Base-by-base conservation (phyloP, 1,140 invertebrate species). In the Ruditapes philippinarum region DNA sequence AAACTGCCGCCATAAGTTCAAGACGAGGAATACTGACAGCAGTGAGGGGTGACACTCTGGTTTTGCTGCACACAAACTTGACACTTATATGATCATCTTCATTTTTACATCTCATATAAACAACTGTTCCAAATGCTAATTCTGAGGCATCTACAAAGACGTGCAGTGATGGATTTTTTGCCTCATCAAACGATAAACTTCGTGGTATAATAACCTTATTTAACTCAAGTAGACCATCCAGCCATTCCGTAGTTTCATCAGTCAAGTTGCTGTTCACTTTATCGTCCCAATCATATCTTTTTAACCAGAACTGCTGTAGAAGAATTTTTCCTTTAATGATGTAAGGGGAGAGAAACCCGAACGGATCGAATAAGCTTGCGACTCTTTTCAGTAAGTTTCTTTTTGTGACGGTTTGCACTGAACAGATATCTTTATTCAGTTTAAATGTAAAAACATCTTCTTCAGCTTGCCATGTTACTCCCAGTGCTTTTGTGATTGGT, bases 381-480 rank as follows among this genome's bases (percentile, higher is more conserved):
- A 80, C 11, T 79, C 60, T 78, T 11, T 25, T 79, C 73, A 86
- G 42, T n/a, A 45, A 45, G 19, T 31, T 70, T 70, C 76, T 80
- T 31, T 70, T 88, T 38, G 38, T 88, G 5, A 51, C 19, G 2
- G 11, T 28, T 42, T 5, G 42, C 14, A 45, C 25, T 38, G 22
- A 12, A 7, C 14, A 3, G 7, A n/a, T 19, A 19, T 31, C 11
- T 28, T 12, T 36, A 76, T 51, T 76, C 17, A n/a, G 19, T 42
- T 28, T 19, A 76, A 82, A 83, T 42, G 40, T 68, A 40, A 90
- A 90, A 2, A 40, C 11, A 45, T 90, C 89, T n/a, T 68, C 54
- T 36, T 86, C 57, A 28, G 89, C 89, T 19, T 12, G 7, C 89
- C 89, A 90, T 19, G 78, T 42, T 22, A 88, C 19, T n/a, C 84